phyloP scores from a whole-genome alignment of 2,113 vertebrate species.

The Benthochromis sp. region DNA sequence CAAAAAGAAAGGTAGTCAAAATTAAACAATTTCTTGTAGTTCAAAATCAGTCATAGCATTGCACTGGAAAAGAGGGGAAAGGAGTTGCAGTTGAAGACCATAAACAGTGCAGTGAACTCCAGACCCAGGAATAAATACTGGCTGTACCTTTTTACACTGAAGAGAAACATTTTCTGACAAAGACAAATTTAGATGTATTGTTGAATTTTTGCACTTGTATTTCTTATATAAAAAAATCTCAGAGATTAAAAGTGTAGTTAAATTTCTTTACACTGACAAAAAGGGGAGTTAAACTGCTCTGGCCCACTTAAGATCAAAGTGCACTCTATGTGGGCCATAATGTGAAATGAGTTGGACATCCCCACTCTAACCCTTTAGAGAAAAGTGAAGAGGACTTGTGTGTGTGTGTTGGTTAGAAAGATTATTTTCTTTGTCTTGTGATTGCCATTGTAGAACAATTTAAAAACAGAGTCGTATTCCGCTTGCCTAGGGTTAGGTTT shows the following conservation, averaged over 20 bases:
- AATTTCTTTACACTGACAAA: background rate
- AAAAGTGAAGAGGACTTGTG: background rate
- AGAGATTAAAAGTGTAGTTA: background rate
- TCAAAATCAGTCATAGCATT: background rate
- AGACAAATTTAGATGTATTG: background rate
- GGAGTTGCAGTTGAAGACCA: background rate
- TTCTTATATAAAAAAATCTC: background rate
- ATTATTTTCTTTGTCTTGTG: background rate
- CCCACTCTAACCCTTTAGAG: background rate
- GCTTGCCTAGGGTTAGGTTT: background rate
- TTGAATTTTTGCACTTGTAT: background rate
- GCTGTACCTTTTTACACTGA: background rate
- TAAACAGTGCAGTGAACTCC: background rate
- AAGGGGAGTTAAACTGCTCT: background rate
- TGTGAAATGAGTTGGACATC: background rate
- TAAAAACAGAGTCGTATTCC: background rate
- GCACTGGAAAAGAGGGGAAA: background rate
- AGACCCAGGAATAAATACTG: background rate
- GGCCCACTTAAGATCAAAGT: background rate
- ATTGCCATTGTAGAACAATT: background rate
- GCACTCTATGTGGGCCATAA: background rate
- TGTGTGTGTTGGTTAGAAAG: background rate
- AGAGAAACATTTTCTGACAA: background rate
- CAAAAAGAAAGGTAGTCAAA: background rate
- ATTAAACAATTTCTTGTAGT: background rate